phyloP scores from a whole-genome alignment of 92 coral and sea anemone species.

The Plumapathes pennacea region DNA sequence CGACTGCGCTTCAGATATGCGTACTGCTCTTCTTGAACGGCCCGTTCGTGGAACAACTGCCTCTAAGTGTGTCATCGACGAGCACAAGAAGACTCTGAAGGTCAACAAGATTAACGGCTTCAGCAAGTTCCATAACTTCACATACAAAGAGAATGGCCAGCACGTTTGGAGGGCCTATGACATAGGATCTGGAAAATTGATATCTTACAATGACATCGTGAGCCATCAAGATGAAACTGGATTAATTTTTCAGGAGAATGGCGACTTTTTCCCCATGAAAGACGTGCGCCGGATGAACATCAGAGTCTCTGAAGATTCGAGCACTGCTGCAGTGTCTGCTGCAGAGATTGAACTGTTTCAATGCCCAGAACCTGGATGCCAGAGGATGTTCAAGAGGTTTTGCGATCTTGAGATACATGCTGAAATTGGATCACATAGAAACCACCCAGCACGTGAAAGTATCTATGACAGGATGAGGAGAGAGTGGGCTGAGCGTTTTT shows the following conservation, averaged over 20 bases:
- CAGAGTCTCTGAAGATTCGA: conserved; percentile 19
- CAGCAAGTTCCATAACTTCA: conserved; percentile 48
- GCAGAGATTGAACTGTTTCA: conserved; percentile 27
- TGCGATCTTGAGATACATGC: conserved; percentile 39
- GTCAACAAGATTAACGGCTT: conserved; percentile 41
- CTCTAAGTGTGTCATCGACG: conserved; percentile 33
- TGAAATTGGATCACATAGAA: conserved; percentile 37
- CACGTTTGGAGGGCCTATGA: conserved; percentile 54
- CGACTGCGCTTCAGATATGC: conserved; percentile 51
- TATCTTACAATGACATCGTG: conserved; percentile 20
- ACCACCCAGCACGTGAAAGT: conserved; percentile 2
- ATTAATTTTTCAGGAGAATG: conserved; percentile 7
- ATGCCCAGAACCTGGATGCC: conserved; percentile 47
- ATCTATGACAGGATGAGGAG: conserved; percentile 41
- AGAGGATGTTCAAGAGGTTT: conserved; percentile 22
- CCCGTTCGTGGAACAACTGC: conserved; percentile 64
- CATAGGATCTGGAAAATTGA: conserved; percentile 40
- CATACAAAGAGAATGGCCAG: conserved; percentile 32
- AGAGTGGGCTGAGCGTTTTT: conserved; percentile 56
- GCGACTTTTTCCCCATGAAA: conserved; percentile 7
- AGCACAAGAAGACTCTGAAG: conserved; percentile 23
- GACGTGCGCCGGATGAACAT: conserved; percentile 13
- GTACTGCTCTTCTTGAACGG: conserved; percentile 47
- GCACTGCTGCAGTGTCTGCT: background rate
- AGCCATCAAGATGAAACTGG: conserved; percentile 20